A percentile compares a stretch with the other conserved stretches of the same genome.
Evolutionary conservation across 2,113 vertebrate genomes (phyloP).

Genomic region (Genyomyrus donnyi): DNA sequence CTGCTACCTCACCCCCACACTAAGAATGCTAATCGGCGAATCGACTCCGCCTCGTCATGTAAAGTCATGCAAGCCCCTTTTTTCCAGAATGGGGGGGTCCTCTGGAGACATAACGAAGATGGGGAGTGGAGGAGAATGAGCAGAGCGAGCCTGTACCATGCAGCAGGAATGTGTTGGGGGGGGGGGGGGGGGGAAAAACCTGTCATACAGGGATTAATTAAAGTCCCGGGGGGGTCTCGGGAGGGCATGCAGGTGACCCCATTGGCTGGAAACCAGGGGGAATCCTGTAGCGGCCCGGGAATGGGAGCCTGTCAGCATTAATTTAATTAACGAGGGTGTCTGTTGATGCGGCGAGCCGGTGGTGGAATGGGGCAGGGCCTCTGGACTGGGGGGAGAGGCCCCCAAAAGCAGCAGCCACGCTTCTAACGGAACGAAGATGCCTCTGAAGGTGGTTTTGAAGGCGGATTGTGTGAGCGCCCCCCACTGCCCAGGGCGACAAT

Average conservation of each 20-base stretch:
- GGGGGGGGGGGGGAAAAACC: neutral
- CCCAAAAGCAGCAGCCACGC: slow-evolving; percentile 8
- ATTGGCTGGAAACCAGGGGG: slow-evolving; percentile 27
- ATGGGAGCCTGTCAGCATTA: neutral
- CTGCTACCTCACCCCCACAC: slow-evolving; percentile 39
- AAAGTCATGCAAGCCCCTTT: slow-evolving; percentile 50
- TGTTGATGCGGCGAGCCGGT: neutral
- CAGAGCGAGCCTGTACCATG: slow-evolving; percentile 26
- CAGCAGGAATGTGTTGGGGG: neutral
- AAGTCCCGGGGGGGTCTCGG: slow-evolving; percentile 33
- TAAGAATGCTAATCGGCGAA: slow-evolving; percentile 55
- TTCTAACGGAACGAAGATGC: neutral
- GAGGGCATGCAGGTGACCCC: neutral
- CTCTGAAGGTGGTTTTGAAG: neutral
- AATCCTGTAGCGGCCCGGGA: neutral
- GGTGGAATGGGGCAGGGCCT: neutral
- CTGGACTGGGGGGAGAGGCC: neutral
- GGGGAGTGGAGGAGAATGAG: slow-evolving; percentile 14
- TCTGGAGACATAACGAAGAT: slow-evolving; percentile 28
- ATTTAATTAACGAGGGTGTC: neutral
- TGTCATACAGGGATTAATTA: slow-evolving; percentile 43
- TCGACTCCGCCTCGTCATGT: slow-evolving; percentile 50
- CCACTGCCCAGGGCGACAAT: neutral
- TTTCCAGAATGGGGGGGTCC: slow-evolving; percentile 42
- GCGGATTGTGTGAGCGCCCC: neutral